Evolutionary conservation across 1,140 invertebrate species (phyloP).

Genomic region (Planococcus citri): DNA sequence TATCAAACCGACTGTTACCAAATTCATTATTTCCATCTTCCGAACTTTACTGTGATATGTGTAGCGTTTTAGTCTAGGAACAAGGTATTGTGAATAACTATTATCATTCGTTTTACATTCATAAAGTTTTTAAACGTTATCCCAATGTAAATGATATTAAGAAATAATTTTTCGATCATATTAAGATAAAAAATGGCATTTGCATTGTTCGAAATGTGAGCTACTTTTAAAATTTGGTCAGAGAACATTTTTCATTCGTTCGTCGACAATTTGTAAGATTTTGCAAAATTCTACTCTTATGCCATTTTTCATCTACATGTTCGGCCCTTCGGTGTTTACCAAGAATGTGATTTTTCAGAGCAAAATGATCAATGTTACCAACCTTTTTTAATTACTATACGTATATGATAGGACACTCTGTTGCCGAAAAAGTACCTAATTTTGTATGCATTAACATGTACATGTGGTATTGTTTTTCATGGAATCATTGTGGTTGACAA

Average conservation of each 20-base stretch:
- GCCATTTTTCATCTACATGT: slow-evolving; percentile 13
- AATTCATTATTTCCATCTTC: slow-evolving; percentile 10
- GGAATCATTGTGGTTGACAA: not conserved
- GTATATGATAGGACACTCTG: slow-evolving; percentile 10
- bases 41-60: slow-evolving; percentile 19
- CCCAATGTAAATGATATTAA: not conserved
- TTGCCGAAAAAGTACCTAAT: not conserved
- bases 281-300: not conserved
- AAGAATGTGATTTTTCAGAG: slow-evolving; percentile 18
- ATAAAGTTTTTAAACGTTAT: slow-evolving; percentile 1
- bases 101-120: not conserved
- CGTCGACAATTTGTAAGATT: not conserved
- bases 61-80: slow-evolving; percentile 15
- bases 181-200: not conserved
- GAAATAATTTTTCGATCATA: not conserved
- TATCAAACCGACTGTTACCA: slow-evolving; percentile 11
- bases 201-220: too few species aligned
- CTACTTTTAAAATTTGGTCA: too few species aligned
- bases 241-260: too few species aligned
- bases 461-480: not conserved
- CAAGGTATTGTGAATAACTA: slow-evolving; percentile 4
- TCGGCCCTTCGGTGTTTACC: slow-evolving; percentile 17
- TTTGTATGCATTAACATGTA: not conserved
- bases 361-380: slow-evolving; percentile 19
- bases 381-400: slow-evolving; percentile 7